These are phyloP conservation scores for Stomatorhinus walkeri DNA, from an alignment of 2,797 vertebrate genomes.

Conservation along the genomic window DNA sequence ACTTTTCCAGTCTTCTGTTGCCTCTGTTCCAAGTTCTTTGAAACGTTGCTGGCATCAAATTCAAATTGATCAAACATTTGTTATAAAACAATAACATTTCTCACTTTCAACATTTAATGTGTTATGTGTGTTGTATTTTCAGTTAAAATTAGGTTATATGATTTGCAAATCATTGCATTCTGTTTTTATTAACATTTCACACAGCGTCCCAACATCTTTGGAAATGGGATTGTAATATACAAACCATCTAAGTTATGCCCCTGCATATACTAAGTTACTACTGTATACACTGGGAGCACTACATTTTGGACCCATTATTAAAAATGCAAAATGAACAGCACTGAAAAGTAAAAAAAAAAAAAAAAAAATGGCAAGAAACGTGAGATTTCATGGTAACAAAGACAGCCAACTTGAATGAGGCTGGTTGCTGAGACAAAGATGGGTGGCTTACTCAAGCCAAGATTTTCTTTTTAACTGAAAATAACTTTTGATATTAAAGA, in stretches of 20 bases:
- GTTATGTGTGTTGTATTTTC: not conserved
- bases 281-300: not conserved
- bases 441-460: not conserved
- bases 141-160: not conserved
- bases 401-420: not conserved
- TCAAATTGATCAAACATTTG: not conserved
- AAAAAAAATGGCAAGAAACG: not conserved
- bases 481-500: not conserved
- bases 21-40: not conserved
- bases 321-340: not conserved
- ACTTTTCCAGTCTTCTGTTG: not conserved
- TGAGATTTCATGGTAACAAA: not conserved
- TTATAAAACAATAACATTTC: not conserved
- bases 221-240: not conserved
- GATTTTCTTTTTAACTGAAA: not conserved
- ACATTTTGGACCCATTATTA: not conserved
- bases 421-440: not conserved
- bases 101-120: not conserved
- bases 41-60: not conserved
- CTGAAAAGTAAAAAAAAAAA: not conserved
- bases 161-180: not conserved
- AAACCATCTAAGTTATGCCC: not conserved
- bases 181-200: not conserved
- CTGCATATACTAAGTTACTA: not conserved
- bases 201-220: not conserved